Conservation (phyloP, 2,113 vertebrate species). For the Elephantulus edwardii region DNA sequence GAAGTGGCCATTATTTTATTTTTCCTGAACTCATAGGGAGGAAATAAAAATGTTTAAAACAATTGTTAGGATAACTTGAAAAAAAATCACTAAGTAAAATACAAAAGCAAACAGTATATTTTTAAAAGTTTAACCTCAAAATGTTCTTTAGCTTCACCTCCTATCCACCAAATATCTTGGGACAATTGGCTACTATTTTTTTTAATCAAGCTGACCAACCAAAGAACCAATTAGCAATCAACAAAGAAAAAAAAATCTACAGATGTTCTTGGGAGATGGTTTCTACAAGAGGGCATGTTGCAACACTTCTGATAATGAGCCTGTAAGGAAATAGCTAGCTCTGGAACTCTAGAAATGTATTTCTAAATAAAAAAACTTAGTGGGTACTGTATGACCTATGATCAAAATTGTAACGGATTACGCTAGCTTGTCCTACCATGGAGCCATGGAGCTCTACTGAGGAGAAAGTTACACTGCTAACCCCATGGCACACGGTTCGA, state of each 20-base stretch:
- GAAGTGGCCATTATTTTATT: neutral
- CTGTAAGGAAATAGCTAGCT: neutral
- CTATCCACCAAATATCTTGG: no score
- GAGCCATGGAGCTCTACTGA: no score
- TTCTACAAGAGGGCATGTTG: neutral
- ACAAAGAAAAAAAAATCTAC: neutral
- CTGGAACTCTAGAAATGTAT: neutral
- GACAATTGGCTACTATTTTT: neutral
- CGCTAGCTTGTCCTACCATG: no score
- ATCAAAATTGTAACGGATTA: neutral
- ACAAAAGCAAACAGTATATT: neutral
- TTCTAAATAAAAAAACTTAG: neutral
- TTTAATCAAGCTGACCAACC: neutral
- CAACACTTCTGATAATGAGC: neutral
- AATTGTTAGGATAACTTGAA: neutral
- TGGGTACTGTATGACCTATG: neutral
- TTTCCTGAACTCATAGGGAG: neutral
- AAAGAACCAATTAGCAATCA: neutral
- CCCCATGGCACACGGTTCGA: no score
- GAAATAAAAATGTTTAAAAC: conserved; percentile 31
- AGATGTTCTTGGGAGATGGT: neutral
- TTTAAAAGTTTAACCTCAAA: neutral
- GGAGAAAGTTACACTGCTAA: no score
- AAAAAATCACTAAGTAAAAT: neutral
- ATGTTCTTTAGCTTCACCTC: no score